Evolutionary conservation across 2,797 vertebrate species (phyloP).

Genomic region (Lophotriccus pileatus): DNA sequence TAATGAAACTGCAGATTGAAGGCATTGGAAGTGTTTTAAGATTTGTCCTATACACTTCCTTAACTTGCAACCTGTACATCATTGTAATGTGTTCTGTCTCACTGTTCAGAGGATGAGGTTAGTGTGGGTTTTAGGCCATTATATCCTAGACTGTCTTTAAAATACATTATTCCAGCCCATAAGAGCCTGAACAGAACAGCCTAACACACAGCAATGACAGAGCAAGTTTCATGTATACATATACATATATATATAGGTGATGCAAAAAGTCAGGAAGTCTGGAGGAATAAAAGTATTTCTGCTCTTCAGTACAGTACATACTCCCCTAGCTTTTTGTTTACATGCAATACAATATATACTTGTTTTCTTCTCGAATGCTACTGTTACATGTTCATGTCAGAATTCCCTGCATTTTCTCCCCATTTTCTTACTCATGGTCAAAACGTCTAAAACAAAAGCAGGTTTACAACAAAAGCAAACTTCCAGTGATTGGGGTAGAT

Average conservation of each 20-base stretch:
- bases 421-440: background rate
- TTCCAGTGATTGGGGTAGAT: background rate
- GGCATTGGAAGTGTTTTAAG: background rate
- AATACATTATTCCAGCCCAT: background rate
- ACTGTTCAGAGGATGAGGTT: background rate
- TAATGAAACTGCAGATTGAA: background rate
- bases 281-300: background rate
- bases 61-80: background rate
- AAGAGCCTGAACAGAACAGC: background rate
- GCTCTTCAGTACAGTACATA: background rate
- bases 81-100: background rate
- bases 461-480: background rate
- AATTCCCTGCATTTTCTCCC: rapidly evolving
- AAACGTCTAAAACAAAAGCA: background rate
- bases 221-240: background rate
- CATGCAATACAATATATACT: background rate
- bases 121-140: background rate
- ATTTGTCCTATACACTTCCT: background rate
- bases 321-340: background rate
- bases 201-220: background rate
- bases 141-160: background rate
- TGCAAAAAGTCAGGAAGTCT: background rate
- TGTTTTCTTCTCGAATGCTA: background rate
- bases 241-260: background rate
- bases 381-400: background rate